Conservation (phyloP, 2,888 invertebrate genomes). For the Allolobophora icterica region DNA sequence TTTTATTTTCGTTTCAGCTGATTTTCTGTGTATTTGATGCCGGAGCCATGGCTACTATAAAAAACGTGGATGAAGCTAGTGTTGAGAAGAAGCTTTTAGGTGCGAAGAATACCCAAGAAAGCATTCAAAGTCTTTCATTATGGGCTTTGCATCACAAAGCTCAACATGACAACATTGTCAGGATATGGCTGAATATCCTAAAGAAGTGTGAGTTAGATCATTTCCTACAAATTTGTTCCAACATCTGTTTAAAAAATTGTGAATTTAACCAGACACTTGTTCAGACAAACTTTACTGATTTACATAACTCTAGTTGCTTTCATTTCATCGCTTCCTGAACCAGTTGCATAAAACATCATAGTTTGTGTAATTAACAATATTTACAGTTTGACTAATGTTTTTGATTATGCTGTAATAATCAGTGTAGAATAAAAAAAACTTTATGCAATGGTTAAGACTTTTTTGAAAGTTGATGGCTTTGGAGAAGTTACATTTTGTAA, state of each 20-base stretch:
- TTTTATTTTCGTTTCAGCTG: not conserved
- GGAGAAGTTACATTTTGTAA: no score
- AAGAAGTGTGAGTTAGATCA: conserved; percentile 65
- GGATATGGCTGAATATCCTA: conserved; percentile 87
- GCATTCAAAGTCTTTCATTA: conserved; percentile 86
- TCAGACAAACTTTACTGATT: not conserved
- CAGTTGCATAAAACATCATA: no score
- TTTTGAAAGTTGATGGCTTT: no score
- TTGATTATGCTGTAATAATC: no score
- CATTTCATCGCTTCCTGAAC: no score
- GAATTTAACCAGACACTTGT: not conserved
- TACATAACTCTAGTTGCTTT: not conserved
- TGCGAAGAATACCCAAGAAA: conserved; percentile 90
- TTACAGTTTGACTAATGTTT: no score
- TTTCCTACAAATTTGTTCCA: not conserved
- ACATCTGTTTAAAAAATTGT: not conserved
- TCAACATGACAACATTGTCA: conserved; percentile 88
- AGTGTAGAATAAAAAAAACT: no score
- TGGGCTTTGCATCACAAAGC: conserved; percentile 89
- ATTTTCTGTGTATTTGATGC: not conserved
- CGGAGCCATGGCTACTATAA: not conserved
- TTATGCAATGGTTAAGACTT: no score
- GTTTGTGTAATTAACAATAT: no score
- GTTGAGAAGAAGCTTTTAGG: conserved; percentile 82
- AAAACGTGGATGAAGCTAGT: conserved; percentile 52